Base-by-base conservation (phyloP, 2,888 invertebrate genomes). In the Dryomyza anilis region DNA sequence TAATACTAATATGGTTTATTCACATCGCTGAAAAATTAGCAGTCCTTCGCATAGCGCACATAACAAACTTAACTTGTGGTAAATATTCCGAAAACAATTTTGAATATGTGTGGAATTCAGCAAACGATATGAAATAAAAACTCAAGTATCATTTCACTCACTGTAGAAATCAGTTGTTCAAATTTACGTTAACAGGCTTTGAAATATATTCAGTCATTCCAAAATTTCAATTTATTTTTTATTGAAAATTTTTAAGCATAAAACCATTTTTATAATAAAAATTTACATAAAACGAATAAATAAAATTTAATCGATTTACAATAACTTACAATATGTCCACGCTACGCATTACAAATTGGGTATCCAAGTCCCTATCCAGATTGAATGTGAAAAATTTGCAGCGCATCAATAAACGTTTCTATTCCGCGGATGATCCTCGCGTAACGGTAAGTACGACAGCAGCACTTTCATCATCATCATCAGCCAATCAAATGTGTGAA, bases 211-310 rank as follows among this genome's bases (percentile, higher is more conserved):
- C 63, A 61, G 66, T 65, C 53, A 65, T 58, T 65, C 69, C 69
- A 60, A 70, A 70, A 70, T 69, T 71, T 66, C 55, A 70, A 67
- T 68, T 62, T 46, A 68, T 68, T 68, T 69, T 69, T 67, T 66
- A 64, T 65, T 65, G 65, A 70, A 69, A 70, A 66, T 66, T 69
- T 71, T 70, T 68, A 64, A 68, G 65, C 67, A 64, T 36, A 62
- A 65, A 67, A 61, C 56, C 55, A 63, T 67, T 64, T 71, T 63
- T 66, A 66, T 66, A 65, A 64, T 62, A 62, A 65, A 67, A 65
- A 69, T 64, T 68, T 68, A 33, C 62, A 65, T 27, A 68, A 60
- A 65, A 65, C 64, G 48, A n/a, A n/a, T n/a, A n/a, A n/a, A n/a
- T n/a, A n/a, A n/a, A n/a, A n/a, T n/a, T n/a, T n/a, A n/a, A n/a